Evolutionary conservation across 2,113 vertebrate species (phyloP).

Genomic region (Chamaetylas fuelleborni): DNA sequence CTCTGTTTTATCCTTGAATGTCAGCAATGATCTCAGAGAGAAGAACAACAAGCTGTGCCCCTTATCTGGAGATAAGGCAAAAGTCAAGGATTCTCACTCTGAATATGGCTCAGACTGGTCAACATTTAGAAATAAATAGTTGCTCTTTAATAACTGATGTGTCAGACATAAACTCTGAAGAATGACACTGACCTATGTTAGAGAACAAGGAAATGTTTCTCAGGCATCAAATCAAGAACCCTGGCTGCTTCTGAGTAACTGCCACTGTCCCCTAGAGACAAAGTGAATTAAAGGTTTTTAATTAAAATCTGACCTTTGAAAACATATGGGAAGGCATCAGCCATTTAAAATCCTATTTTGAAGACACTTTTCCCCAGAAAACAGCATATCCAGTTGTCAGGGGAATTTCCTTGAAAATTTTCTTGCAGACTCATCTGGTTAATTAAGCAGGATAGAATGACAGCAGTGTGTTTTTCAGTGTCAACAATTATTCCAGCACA

Average conservation of each 20-base stretch:
- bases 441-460: neutral
- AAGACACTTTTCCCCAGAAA: neutral
- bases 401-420: neutral
- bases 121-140: neutral
- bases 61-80: neutral
- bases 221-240: neutral
- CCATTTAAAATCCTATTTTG: neutral
- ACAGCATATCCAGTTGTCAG: neutral
- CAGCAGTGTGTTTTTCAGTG: neutral
- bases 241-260: neutral
- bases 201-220: neutral
- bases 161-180: neutral
- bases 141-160: neutral
- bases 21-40: neutral
- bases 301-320: constrained; percentile 41
- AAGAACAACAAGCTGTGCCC: neutral
- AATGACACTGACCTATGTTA: neutral
- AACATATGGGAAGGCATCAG: neutral
- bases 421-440: neutral
- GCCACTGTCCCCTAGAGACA: neutral
- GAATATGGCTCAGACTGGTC: neutral
- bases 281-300: neutral
- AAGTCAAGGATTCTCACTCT: neutral
- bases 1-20: neutral
- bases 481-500: neutral